Evolutionary conservation across 2,888 invertebrate genomes (phyloP), one percentile per base, ranked within the genome.

Genomic region (Noctua pronuba): DNA sequence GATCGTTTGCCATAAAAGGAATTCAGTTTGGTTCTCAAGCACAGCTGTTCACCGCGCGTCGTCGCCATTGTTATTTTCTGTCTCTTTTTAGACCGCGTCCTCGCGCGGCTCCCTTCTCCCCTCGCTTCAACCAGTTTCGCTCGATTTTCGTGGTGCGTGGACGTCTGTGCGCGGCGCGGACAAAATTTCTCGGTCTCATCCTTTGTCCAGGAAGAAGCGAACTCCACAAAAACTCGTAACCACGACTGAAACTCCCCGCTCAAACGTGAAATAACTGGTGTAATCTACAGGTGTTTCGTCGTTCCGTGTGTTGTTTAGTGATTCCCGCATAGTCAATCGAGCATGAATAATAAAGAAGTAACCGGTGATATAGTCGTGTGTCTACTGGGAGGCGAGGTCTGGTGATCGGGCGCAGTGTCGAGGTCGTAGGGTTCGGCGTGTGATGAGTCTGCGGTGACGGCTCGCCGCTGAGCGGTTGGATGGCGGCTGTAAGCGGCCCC

Each of bases 401-500:
- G 95, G 95, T 96, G 96, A 96, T 94, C 88, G 90, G 90, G 92
- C 91, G 88, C 88, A 90, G 93, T 94, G 94, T 92, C 88, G 91
- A 89, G 90, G 91, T 91, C 89, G 89, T 86, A 89, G 86, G 84
- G 86, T 92, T 92, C 89, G 89, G 89, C 93, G 95, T 94, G 96
- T 95, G 95, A 96, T 96, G 96, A 94, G 94, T 94, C 93, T 93
- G 93, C 96, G 96, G 96, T 96, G 96, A 96, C 96, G 94, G 94
- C 93, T 94, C 91, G 95, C 95, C 95, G 95, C 93, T 94, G 94
- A 94, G 95, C 95, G 96, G 95, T 95, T 96, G 96, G 96, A 96
- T 96, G 96, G 96, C 96, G 96, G 96, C 95, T 92, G 96, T 96
- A 91, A 97, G 98, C 98, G 95, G 98, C 98, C 97, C 98, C 94